Base-by-base conservation (phyloP, 2,113 vertebrate species). In the Bubalus kerabau region DNA sequence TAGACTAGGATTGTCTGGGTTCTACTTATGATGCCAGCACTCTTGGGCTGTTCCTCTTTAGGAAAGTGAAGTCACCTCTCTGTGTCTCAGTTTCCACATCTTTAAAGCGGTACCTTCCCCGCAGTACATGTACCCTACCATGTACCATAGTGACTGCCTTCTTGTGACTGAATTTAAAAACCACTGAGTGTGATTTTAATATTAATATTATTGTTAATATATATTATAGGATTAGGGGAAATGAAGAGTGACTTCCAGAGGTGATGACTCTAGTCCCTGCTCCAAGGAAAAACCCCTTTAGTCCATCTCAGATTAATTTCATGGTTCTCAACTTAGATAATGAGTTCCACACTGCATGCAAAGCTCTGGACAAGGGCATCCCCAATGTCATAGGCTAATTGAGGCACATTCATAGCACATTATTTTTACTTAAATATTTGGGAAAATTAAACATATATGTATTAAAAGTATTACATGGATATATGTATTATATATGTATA, bases 311-410 rank as follows among this genome's bases (percentile, higher is more conserved):
- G 91, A 97, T 97, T 97, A 96, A 96, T 97, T 94, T 93, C 97
- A 95, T 95, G 93, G 93, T 94, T 97, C 92, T 96, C 95, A 94
- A 54, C 91, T 60, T 93, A 91, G 96, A 85, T 97, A 95, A 98
- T 95, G 93, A 97, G 82, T 94, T 95, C 80, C 40, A 43, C 71
- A 2, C 50, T 88, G 82, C 11, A 1, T 94, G 50, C 46, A 80
- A 71, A 91, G 36, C 60, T 57, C 1, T 82, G 88, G 52, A 57
- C 30, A 94, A 97, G 92, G 95, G 19, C 83, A 95, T 88, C 52
- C 32, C 19, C 82, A 97, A 97, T 96, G 96, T 97, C 87, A 90
- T 5, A 90, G 97, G 86, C 24, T 98, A 94, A 91, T 36, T 43
- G 94, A 96, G 80, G 78, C 88, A 89, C 32, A 46, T 86, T 96